Percentiles rank a stretch among this genome's conserved stretches.
Conservation (phyloP, 2,888 invertebrate species). For the Apantesis nais region DNA sequence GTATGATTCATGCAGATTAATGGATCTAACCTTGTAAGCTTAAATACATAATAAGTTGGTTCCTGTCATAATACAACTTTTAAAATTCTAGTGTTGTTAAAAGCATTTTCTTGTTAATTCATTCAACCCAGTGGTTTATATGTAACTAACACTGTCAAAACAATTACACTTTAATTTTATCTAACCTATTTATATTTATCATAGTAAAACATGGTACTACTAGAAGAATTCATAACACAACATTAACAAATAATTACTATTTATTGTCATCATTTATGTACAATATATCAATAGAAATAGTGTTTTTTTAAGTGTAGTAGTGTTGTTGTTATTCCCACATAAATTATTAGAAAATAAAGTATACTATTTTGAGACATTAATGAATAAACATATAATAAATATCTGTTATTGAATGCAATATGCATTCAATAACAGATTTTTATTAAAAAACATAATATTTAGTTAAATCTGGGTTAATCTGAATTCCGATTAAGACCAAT, state of each 20-base stretch:
- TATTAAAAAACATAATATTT: not conserved
- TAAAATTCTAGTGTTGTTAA: not conserved
- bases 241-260: not conserved
- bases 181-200: not conserved
- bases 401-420: too few species aligned
- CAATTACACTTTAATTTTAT: not conserved
- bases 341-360: not conserved
- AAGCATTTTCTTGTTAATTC: conserved; percentile 11
- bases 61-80: conserved; percentile 17
- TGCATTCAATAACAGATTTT: not conserved
- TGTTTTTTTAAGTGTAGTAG: not conserved
- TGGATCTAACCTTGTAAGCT: conserved; percentile 29
- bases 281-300: not conserved
- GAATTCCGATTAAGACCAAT: not conserved
- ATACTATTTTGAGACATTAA: not conserved
- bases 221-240: not conserved
- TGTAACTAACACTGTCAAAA: not conserved
- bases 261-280: not conserved
- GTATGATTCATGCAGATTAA: conserved; percentile 29
- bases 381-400: not conserved
- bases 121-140: not conserved
- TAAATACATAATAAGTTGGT: conserved; percentile 28
- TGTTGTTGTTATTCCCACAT: not conserved
- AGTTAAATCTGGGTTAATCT: not conserved
- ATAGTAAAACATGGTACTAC: not conserved